Percentiles rank a stretch among this genome's conserved stretches.
phyloP scores from a whole-genome alignment of 2,888 invertebrate species.

The Tolmerus cingulatus region DNA sequence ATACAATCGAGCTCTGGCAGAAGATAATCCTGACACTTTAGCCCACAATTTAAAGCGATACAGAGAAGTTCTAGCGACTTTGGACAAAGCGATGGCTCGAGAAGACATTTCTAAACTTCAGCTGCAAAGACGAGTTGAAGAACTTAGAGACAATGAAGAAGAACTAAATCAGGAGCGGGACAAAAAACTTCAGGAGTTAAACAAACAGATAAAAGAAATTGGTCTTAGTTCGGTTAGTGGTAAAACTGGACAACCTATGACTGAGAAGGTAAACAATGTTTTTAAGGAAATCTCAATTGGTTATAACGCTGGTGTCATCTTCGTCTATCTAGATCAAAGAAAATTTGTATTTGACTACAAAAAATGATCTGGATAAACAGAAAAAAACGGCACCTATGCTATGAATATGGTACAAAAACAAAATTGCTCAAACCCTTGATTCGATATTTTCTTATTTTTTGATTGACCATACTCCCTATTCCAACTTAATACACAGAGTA shows the following conservation, averaged over 20 bases:
- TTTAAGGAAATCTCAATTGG: neutral
- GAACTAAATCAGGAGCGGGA: slow-evolving; percentile 40
- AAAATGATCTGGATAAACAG: too few relatives aligned
- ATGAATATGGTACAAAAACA: too few relatives aligned
- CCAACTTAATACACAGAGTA: too few relatives aligned
- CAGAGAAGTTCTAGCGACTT: neutral
- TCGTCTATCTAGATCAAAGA: too few relatives aligned
- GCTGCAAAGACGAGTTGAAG: neutral
- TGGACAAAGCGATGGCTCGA: slow-evolving; percentile 51
- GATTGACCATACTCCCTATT: too few relatives aligned
- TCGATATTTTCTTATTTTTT: too few relatives aligned
- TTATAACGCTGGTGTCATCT: too few relatives aligned
- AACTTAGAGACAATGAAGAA: slow-evolving; percentile 11
- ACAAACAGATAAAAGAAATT: slow-evolving; percentile 46
- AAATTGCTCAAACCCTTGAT: too few relatives aligned
- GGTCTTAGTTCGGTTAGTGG: neutral
- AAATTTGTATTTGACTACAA: too few relatives aligned
- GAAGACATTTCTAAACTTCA: slow-evolving; percentile 35
- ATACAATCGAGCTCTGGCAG: slow-evolving; percentile 51
- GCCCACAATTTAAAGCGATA: slow-evolving; percentile 49
- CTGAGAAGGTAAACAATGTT: neutral
- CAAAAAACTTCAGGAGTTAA: slow-evolving; percentile 43
- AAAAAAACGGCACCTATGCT: too few relatives aligned
- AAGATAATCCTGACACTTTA: slow-evolving; percentile 49
- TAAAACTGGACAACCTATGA: slow-evolving; percentile 31